Evolutionary conservation across 2,888 invertebrate species (phyloP), one percentile per base, ranked within the genome.

Genomic region (Stegana nigrithorax): DNA sequence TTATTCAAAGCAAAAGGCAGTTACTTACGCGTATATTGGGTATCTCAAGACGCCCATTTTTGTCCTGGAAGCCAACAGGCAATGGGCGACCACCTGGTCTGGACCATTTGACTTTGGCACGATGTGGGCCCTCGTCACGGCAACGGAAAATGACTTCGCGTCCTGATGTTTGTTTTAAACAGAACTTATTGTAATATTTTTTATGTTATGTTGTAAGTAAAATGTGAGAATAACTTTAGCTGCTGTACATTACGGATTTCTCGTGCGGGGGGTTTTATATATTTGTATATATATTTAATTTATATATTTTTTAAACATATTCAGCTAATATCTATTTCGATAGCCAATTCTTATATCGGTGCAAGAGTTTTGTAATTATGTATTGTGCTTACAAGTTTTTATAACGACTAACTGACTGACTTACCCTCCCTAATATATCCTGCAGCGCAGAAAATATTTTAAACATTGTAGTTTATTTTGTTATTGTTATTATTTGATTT

Each of bases 71-170:
- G n/a, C 92, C 92, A 0, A 89, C 87, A 27, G 95, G 96, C 57
- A 97, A 83, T 0, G 91, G 90, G 60, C 88, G 86, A 27, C 91
- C 91, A 58, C 91, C 90, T 50, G 91, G 92, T 59, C 92, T 89
- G 0, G 89, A 81, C 93, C 94, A 95, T 32, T 89, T 89, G 4
- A 96, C 94, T 57, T 88, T 88, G 2, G 93, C 92, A 60, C 95
- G 88, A 1, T 89, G 83, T 0, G 89, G 89, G n/a, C 97, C 94
- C 85, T 95, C 95, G 79, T 96, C 96, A 69, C 96, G 91, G 82
- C 97, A 97, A 86, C 92, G 93, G 89, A 97, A 94, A 32, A 96
- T 94, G 39, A 96, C 96, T 85, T 96, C 96, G 44, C 93, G 92
- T 84, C 94, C 97, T 95, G 47, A 21, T n/a, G n/a, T n/a, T n/a